These are phyloP conservation scores for Sebastiscus tertius DNA, from an alignment of 2,797 vertebrate genomes.

Conservation along the genomic window DNA sequence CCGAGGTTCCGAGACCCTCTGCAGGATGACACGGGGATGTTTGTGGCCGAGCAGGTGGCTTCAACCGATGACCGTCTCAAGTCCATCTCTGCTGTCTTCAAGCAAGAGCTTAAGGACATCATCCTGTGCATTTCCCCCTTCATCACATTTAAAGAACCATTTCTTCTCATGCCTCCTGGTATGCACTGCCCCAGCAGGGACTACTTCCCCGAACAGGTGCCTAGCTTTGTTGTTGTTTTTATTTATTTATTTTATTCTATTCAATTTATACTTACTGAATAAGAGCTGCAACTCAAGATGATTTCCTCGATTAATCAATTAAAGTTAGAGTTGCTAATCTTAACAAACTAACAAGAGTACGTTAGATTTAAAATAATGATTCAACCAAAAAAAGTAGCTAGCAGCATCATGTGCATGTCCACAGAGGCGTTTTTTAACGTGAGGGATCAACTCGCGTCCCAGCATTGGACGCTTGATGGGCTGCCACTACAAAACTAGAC, in stretches of 20 bases:
- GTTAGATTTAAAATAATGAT: no score
- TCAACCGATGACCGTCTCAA: conserved; percentile 93
- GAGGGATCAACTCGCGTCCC: no score
- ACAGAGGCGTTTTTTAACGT: no score
- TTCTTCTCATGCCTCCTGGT: conserved; percentile 89
- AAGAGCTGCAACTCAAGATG: no score
- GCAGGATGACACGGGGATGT: conserved; percentile 96
- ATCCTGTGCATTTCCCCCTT: conserved; percentile 97
- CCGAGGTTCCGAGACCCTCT: conserved; percentile 92
- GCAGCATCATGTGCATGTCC: no score
- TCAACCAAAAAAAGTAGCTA: no score
- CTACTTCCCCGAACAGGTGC: conserved; percentile 92
- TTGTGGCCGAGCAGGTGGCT: conserved; percentile 90
- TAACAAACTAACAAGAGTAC: no score
- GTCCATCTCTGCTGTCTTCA: conserved; percentile 89
- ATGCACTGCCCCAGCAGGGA: conserved; percentile 94
- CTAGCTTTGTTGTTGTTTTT: neutral
- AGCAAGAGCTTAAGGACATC: conserved; percentile 95
- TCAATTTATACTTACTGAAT: neutral
- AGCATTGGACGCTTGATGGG: no score
- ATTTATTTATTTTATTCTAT: neutral
- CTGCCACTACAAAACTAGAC: no score
- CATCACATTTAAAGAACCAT: conserved; percentile 92
- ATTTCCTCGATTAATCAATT: no score
- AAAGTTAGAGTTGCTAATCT: no score